Evolutionary conservation across 2,888 invertebrate species (phyloP).

Genomic region (Eupithecia insigniata): DNA sequence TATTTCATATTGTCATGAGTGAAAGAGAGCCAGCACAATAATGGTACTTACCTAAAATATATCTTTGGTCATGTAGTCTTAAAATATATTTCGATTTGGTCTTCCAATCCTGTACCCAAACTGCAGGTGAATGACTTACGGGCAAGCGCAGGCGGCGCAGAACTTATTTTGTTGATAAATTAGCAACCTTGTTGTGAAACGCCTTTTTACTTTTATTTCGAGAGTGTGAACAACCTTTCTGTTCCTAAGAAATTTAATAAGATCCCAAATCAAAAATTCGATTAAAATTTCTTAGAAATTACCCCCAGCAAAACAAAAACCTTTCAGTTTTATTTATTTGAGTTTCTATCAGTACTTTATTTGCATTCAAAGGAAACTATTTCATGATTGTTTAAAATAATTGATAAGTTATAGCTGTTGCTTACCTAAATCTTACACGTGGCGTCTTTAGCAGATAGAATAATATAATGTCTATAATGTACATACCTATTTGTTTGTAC

Average conservation of each 20-base stretch:
- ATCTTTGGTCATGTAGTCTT: not conserved
- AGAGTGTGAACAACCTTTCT: conserved; percentile 27
- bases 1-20: too few species aligned
- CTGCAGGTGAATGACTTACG: conserved; percentile 38
- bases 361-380: not conserved
- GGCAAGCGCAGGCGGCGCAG: conserved; percentile 32
- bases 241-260: too few species aligned
- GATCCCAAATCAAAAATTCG: too few species aligned
- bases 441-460: not conserved
- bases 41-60: too few species aligned
- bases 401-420: not conserved
- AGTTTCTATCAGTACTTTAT: not conserved
- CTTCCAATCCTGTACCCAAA: not conserved
- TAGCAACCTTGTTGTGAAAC: conserved; percentile 32
- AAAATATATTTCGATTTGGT: not conserved
- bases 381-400: not conserved
- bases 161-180: conserved; percentile 40
- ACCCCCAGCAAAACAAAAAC: too few species aligned
- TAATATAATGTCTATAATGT: not conserved
- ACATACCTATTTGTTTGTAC: not conserved
- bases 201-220: conserved; percentile 19
- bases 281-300: too few species aligned
- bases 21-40: not conserved
- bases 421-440: not conserved
- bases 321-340: conserved; percentile 3